These are phyloP conservation scores for Naso thynnoides DNA, from an alignment of 2,797 vertebrate species.

Conservation along the genomic window DNA sequence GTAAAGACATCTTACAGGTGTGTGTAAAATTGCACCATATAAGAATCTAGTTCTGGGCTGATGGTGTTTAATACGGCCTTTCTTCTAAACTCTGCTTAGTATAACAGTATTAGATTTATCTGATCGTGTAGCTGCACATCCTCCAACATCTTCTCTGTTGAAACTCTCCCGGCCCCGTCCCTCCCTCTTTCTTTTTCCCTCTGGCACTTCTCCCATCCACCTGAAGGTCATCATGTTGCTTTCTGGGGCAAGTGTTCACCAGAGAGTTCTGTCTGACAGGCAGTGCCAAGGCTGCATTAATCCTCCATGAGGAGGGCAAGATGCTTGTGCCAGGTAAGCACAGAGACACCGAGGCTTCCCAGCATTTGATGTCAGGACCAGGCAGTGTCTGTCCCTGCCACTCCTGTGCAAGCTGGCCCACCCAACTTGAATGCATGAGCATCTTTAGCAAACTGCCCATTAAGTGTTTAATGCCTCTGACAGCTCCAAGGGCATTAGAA, in stretches of 20 bases:
- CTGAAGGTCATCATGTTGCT: slow-evolving; percentile 57
- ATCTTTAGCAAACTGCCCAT: slow-evolving; percentile 71
- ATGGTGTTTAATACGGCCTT: slow-evolving; percentile 12
- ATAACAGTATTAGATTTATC: slow-evolving; percentile 32
- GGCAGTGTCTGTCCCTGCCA: slow-evolving; percentile 9
- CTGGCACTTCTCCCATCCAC: slow-evolving; percentile 26
- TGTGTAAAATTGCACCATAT: slow-evolving; percentile 2
- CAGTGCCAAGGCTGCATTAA: slow-evolving; percentile 52
- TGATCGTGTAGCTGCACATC: slow-evolving; percentile 11
- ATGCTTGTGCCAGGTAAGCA: slow-evolving; percentile 48
- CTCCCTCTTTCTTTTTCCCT: slow-evolving; percentile 11
- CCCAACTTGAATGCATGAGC: slow-evolving; percentile 44
- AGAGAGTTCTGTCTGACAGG: slow-evolving; percentile 20
- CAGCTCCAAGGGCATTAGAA: slow-evolving; percentile 70
- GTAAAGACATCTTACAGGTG: not conserved
- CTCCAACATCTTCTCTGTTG: slow-evolving; percentile 15
- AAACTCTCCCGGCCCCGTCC: slow-evolving; percentile 15
- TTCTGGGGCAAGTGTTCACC: slow-evolving; percentile 28
- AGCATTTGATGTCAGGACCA: slow-evolving; percentile 35
- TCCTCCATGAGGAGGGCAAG: slow-evolving; percentile 12
- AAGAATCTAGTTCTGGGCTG: not conserved
- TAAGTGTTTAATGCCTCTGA: slow-evolving; percentile 71
- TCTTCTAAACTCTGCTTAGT: slow-evolving; percentile 27
- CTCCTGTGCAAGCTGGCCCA: slow-evolving; percentile 36
- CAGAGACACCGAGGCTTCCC: slow-evolving; percentile 30